Percentiles rank a stretch among this genome's conserved stretches.
Conservation (phyloP, 2,888 invertebrate species). For the Oligia fasciuncula region DNA sequence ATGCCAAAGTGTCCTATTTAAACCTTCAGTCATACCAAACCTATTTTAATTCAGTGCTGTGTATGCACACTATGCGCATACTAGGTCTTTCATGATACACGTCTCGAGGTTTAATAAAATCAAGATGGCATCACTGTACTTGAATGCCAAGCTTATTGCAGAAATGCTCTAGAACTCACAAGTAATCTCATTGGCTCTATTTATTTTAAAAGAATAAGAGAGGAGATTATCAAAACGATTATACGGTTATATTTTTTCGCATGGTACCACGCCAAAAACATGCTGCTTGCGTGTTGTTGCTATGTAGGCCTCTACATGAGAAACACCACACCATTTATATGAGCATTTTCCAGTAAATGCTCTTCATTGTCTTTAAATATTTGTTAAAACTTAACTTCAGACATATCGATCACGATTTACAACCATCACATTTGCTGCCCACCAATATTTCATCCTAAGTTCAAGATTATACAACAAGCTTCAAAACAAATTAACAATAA, state of each 20-base stretch:
- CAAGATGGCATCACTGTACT: not conserved
- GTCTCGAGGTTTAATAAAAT: conserved; percentile 4
- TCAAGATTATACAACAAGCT: too few species aligned
- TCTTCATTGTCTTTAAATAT: not conserved
- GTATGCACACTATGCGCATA: conserved; percentile 6
- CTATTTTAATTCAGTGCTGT: conserved; percentile 24
- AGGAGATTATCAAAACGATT: not conserved
- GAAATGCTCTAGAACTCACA: not conserved
- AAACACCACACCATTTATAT: too few species aligned
- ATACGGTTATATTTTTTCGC: not conserved
- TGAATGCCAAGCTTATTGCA: not conserved
- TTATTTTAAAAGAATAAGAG: not conserved
- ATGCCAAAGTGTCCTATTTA: conserved; percentile 1
- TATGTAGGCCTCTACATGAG: not conserved
- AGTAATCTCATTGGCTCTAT: not conserved
- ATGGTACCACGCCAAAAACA: not conserved
- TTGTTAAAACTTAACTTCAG: too few species aligned
- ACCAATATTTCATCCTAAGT: too few species aligned
- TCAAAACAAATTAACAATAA: too few species aligned
- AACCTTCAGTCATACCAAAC: conserved; percentile 7
- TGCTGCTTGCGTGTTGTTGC: not conserved
- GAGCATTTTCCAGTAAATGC: not conserved
- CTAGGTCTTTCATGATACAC: conserved; percentile 7
- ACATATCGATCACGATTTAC: too few species aligned
- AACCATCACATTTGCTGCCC: too few species aligned